Percentiles rank a stretch among this genome's conserved stretches.
These are phyloP conservation scores for Sarcophaga rosellei DNA, from an alignment of 2,888 invertebrate genomes.

Conservation along the genomic window DNA sequence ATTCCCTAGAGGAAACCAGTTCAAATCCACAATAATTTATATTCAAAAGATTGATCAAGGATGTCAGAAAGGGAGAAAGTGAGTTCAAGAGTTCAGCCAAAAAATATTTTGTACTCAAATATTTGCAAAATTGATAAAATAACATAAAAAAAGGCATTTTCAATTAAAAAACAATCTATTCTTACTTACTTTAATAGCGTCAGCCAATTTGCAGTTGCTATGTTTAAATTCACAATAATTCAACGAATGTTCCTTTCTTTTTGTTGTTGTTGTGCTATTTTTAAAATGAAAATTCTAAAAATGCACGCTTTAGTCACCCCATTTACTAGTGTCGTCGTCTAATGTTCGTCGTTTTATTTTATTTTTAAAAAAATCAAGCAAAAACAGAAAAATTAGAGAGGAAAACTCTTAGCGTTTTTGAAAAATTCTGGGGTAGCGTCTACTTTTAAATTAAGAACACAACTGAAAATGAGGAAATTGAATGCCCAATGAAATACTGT, in stretches of 20 bases:
- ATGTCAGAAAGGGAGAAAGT: too few species aligned
- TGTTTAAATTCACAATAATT: too few species aligned
- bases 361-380: not conserved
- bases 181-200: too few species aligned
- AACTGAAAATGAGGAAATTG: constrained; percentile 29
- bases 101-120: constrained; percentile 5
- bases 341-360: constrained; percentile 6
- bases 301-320: constrained; percentile 28
- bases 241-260: not conserved
- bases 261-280: not conserved
- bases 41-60: too few species aligned
- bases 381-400: not conserved
- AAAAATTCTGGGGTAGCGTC: constrained; percentile 35
- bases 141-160: not conserved
- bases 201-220: too few species aligned
- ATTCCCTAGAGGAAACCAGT: too few species aligned
- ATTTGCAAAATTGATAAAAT: not conserved
- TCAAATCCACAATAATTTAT: too few species aligned
- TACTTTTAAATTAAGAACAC: constrained; percentile 53
- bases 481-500: not conserved
- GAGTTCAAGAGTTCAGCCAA: too few species aligned
- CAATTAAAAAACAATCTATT: not conserved
- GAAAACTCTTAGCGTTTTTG: not conserved
- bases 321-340: constrained; percentile 30
- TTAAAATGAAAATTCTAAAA: constrained; percentile 34